These are phyloP conservation scores for Gorsachius goisagi DNA, from an alignment of 2,113 vertebrate species.

Conservation along the genomic window DNA sequence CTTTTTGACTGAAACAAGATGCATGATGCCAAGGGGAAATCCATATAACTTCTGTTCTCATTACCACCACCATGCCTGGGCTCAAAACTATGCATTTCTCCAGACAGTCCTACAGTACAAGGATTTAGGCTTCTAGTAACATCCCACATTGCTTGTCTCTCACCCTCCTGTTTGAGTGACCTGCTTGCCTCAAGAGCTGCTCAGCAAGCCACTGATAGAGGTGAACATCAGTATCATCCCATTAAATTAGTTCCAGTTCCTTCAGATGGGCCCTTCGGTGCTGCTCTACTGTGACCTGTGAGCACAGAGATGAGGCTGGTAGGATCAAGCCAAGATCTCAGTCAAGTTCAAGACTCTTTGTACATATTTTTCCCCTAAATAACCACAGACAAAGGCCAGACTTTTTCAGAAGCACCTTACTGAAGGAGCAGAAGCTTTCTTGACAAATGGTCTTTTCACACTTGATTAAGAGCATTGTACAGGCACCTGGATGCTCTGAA, in stretches of 20 bases:
- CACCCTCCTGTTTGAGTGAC: not conserved
- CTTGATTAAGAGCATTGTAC: not conserved
- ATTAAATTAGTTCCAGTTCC: not conserved
- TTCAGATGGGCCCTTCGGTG: not conserved
- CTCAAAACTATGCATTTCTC: not conserved
- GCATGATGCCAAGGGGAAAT: not conserved
- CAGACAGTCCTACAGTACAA: not conserved
- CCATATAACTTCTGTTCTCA: not conserved
- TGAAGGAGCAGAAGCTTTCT: not conserved
- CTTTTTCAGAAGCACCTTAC: not conserved
- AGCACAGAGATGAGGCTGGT: not conserved
- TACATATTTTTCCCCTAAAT: not conserved
- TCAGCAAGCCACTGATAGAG: not conserved
- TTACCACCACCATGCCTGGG: not conserved
- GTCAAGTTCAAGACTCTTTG: not conserved
- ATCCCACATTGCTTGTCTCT: not conserved
- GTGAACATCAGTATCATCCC: not conserved
- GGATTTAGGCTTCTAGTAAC: not conserved
- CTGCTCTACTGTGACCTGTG: not conserved
- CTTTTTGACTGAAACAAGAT: not conserved
- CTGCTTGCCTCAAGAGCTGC: not conserved
- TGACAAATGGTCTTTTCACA: not conserved
- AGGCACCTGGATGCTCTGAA: constrained; percentile 26
- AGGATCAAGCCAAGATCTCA: not conserved
- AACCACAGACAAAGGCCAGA: not conserved